A percentile compares a stretch with the other conserved stretches of the same genome.
Evolutionary conservation across 2,797 vertebrate genomes (phyloP).

Genomic region (Microctenopoma steveboyesi): DNA sequence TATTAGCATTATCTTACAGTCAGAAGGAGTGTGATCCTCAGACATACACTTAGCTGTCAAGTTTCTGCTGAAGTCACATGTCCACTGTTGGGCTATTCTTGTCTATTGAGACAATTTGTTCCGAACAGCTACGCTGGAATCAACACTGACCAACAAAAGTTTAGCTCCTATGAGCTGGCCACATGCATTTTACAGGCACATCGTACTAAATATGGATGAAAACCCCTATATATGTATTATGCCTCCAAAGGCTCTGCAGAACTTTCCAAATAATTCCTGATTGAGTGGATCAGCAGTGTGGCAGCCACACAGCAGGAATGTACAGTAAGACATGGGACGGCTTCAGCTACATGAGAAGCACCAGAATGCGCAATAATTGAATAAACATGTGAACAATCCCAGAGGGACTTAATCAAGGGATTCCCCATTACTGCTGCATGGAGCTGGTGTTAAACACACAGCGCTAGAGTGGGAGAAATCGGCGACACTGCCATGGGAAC

Average conservation of each 20-base stretch:
- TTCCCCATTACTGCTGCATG: slow-evolving; percentile 61
- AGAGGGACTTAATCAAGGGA: slow-evolving; percentile 75
- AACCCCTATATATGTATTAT: slow-evolving; percentile 36
- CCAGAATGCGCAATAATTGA: slow-evolving; percentile 68
- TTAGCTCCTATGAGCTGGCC: background rate
- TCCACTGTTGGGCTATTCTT: background rate
- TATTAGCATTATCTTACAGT: slow-evolving; percentile 39
- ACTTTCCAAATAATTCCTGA: slow-evolving; percentile 60
- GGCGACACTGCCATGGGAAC: slow-evolving; percentile 61
- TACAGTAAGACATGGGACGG: slow-evolving; percentile 53
- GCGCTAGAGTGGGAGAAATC: slow-evolving; percentile 39
- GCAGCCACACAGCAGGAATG: slow-evolving; percentile 54
- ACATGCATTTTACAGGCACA: background rate
- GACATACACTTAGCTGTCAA: slow-evolving; percentile 4
- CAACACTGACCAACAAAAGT: background rate
- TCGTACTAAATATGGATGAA: slow-evolving; percentile 24
- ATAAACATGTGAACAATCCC: slow-evolving; percentile 72
- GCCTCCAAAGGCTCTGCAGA: slow-evolving; percentile 41
- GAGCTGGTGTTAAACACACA: slow-evolving; percentile 47
- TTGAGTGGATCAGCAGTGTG: slow-evolving; percentile 50
- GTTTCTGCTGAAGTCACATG: slow-evolving; percentile 21
- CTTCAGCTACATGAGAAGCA: slow-evolving; percentile 59
- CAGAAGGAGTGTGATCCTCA: slow-evolving; percentile 38
- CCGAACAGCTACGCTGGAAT: background rate
- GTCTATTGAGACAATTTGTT: background rate